These are phyloP conservation scores for Labroides dimidiatus DNA, from an alignment of 2,797 vertebrate genomes.

Conservation along the genomic window DNA sequence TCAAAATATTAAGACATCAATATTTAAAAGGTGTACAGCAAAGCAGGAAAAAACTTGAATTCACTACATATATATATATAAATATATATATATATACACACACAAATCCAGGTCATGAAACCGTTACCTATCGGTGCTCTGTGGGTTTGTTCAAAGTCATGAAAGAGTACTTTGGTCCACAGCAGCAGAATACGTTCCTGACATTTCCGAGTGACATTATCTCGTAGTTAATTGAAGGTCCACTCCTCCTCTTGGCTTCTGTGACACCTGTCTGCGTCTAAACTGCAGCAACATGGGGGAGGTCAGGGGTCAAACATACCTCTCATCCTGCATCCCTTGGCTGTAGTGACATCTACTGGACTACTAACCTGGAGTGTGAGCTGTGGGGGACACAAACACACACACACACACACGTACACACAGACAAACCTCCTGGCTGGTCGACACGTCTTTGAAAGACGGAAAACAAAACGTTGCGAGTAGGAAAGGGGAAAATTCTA, in stretches of 20 bases:
- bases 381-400: background rate
- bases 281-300: constrained; percentile 28
- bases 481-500: constrained; percentile 41
- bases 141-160: constrained; percentile 57
- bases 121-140: background rate
- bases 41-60: no score
- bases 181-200: constrained; percentile 49
- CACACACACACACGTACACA: background rate
- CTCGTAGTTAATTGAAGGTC: constrained; percentile 52
- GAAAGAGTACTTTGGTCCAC: constrained; percentile 41
- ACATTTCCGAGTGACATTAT: constrained; percentile 68
- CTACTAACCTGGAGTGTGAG: constrained; percentile 49
- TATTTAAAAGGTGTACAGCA: background rate
- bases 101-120: constrained; percentile 8
- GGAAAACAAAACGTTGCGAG: constrained; percentile 34
- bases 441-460: constrained; percentile 26
- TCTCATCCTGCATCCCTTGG: constrained; percentile 71
- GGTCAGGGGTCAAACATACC: constrained; percentile 72
- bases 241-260: constrained; percentile 49
- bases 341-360: constrained; percentile 88
- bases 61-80: no score
- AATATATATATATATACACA: no score
- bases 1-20: background rate
- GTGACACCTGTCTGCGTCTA: constrained; percentile 56
- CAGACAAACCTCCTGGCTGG: constrained; percentile 7